Percentiles rank a stretch among this genome's conserved stretches.
These are phyloP conservation scores for Morelia viridis DNA, from an alignment of 2,797 vertebrate species.

Conservation along the genomic window DNA sequence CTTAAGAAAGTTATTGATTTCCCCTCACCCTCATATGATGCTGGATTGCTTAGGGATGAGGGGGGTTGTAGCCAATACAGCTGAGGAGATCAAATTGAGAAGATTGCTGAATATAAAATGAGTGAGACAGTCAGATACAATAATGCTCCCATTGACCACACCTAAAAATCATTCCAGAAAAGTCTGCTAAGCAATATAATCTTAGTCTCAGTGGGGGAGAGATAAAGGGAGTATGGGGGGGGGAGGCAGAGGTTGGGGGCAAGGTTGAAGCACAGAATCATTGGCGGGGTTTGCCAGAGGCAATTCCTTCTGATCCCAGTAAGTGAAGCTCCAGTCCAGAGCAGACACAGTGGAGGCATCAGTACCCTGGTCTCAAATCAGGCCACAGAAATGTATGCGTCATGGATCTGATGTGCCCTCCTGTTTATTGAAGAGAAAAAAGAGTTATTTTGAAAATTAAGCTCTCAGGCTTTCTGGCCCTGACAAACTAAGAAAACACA, in stretches of 20 bases:
- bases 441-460: not conserved
- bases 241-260: not conserved
- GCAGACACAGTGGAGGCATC: not conserved
- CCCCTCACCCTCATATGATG: not conserved
- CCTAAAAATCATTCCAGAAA: not conserved
- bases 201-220: not conserved
- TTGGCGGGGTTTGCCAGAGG: not conserved
- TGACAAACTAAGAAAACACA: not conserved
- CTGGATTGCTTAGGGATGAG: not conserved
- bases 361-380: not conserved
- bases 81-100: not conserved
- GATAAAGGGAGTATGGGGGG: not conserved
- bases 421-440: not conserved
- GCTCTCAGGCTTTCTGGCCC: not conserved
- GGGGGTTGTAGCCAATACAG: not conserved
- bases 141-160: not conserved
- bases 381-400: not conserved
- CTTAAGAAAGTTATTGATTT: not conserved
- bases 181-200: not conserved
- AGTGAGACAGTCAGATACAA: not conserved
- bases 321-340: not conserved
- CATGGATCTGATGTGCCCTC: not conserved
- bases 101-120: not conserved
- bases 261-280: not conserved
- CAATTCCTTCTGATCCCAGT: not conserved